Evolutionary conservation across 2,888 invertebrate genomes (phyloP), one percentile per base, ranked within the genome.

Genomic region (Periphyllus acericola): DNA sequence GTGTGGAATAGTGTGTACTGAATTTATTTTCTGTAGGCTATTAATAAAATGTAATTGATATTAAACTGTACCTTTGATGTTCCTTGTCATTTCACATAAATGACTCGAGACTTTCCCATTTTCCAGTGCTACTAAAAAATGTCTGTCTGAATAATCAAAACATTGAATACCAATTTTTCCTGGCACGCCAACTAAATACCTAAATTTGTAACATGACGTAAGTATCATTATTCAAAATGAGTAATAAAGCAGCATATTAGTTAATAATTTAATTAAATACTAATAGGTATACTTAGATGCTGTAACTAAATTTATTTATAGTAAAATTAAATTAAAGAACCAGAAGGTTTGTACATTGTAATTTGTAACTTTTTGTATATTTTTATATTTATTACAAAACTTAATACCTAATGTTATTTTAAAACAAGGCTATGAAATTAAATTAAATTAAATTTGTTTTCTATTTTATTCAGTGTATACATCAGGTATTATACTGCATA

Each of bases 1-100:
- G 86, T 80, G 86, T 74, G 86, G 86, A 87, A 87, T 60, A 80
- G 86, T 87, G 86, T 87, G 80, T 83, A 46, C 32, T 32, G 17
- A 46, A 21, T 40, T 74, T n/a, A 40, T 71, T 71, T 74, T 60
- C 17, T 72, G 74, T 74, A 9, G 3, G 32, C 0, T 6, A n/a
- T 71, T 60, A 6, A 29, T 36, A 60, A 21, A 34, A 72, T 46
- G 25, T 14, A 0, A 40, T n/a, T 55, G 21, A 32, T 0, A 66
- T 2, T 66, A 5, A 34, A 79, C 0, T 11, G n/a, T 72, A 80
- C 80, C 80, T 81, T 72, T 87, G 21, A 74, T 60, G 36, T 87
- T 74, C 11, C 25, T 60, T 55, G 55, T 36, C 5, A 21, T 74
- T 60, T 36, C 52, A 29, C 60, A 72, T 21, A 80, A 60, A 9